Conservation (phyloP, 1,140 invertebrate genomes). For the Diorhabda carinulata region DNA sequence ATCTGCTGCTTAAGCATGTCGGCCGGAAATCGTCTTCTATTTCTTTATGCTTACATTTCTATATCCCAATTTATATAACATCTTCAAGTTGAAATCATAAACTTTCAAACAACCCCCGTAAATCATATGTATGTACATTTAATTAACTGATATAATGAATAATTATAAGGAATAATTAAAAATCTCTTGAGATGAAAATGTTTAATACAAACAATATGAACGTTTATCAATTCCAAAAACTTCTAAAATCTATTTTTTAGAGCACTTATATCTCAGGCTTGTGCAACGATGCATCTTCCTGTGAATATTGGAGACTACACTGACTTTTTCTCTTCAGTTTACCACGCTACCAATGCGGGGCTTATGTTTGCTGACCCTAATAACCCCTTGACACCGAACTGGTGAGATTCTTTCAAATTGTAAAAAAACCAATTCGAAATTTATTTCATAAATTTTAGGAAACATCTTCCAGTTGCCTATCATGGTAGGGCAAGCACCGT, state of each 20-base stretch:
- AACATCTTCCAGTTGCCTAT: slow-evolving; percentile 93
- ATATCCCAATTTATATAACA: too few relatives aligned
- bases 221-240: too few relatives aligned
- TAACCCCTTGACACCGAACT: slow-evolving; percentile 94
- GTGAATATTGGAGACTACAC: slow-evolving; percentile 96
- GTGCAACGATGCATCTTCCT: slow-evolving; percentile 87
- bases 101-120: too few relatives aligned
- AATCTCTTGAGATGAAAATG: too few relatives aligned
- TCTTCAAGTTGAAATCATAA: too few relatives aligned
- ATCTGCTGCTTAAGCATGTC: too few relatives aligned
- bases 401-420: slow-evolving; percentile 57
- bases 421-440: neutral
- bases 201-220: too few relatives aligned
- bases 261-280: slow-evolving; percentile 70
- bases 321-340: slow-evolving; percentile 96
- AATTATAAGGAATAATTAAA: too few relatives aligned
- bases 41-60: too few relatives aligned
- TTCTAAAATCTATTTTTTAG: slow-evolving; percentile 51
- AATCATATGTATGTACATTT: too few relatives aligned
- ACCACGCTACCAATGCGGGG: slow-evolving; percentile 97
- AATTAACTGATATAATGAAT: too few relatives aligned
- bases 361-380: slow-evolving; percentile 95
- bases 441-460: slow-evolving; percentile 58
- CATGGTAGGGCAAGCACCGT: slow-evolving; percentile 95
- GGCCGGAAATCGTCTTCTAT: too few relatives aligned